phyloP scores from a whole-genome alignment of 2,888 invertebrate genomes.

The Trichacis sp. region DNA sequence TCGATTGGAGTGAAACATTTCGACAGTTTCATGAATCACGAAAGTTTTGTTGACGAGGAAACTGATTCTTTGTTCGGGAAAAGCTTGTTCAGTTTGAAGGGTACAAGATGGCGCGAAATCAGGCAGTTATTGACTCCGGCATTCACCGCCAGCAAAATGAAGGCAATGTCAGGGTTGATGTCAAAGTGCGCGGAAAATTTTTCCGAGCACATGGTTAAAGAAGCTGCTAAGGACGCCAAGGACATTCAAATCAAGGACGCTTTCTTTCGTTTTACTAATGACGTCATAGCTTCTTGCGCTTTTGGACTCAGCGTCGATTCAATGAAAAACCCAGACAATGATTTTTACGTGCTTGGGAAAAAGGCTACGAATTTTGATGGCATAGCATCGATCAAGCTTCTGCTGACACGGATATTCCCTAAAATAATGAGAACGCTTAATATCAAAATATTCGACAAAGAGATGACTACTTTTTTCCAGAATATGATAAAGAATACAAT shows the following conservation, averaged over 20 bases:
- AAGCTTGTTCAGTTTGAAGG: conserved; percentile 51
- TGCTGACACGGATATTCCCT: conserved; percentile 30
- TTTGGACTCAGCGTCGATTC: conserved; percentile 55
- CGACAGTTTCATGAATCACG: conserved; percentile 53
- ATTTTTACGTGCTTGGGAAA: conserved; percentile 54
- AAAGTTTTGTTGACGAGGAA: conserved; percentile 32
- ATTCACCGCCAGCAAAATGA: conserved; percentile 74
- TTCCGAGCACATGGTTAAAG: conserved; percentile 43
- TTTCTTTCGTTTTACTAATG: conserved; percentile 45
- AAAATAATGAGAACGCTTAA: conserved; percentile 6
- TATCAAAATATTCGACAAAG: conserved; percentile 14
- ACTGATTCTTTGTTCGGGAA: conserved; percentile 46
- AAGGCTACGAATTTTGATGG: conserved; percentile 34
- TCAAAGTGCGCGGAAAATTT: conserved; percentile 56
- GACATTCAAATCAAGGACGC: conserved; percentile 56
- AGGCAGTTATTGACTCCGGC: conserved; percentile 71
- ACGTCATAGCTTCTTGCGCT: conserved; percentile 56
- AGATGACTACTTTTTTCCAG: conserved; percentile 42
- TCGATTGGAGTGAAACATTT: conserved; percentile 51
- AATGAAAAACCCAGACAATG: conserved; percentile 53
- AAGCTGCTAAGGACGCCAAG: conserved; percentile 14
- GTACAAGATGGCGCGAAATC: conserved; percentile 71
- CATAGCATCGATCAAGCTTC: conserved; percentile 33
- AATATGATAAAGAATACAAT: conserved; percentile 44
- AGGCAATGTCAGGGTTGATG: conserved; percentile 71